Base-by-base conservation (phyloP, 1,140 invertebrate species). In the Neodiprion pinetum region DNA sequence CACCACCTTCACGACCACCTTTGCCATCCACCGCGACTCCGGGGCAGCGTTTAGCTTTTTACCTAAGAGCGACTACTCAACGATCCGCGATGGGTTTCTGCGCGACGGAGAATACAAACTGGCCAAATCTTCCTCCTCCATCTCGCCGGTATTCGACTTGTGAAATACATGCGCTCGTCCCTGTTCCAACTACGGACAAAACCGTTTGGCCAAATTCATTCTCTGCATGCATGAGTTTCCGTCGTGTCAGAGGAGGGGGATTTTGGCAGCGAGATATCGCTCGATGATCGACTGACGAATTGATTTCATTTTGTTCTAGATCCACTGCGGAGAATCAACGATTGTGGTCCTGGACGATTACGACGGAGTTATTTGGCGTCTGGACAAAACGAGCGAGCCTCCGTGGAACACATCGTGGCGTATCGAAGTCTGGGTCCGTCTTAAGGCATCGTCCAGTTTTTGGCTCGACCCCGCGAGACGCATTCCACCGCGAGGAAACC, bases 1-100 rank as follows among this genome's bases (percentile, higher is more conserved):
- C 9, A 14, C n/a, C 53, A 61, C 53, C 53, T 61, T 61, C 53
- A 17, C 53, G 11, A 61, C n/a, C 53, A 12, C n/a, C 53, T 61
- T 17, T 17, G 53, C 28, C 28, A 40, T 40, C 28, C 28, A 40
- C 28, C 28, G 28, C 28, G 28, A 76, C 69, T 73, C 76, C 74
- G 71, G 74, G 73, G 66, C 72, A 61, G 14, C 75, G 76, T 70
- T 77, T 77, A 75, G 73, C 75, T 79, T 79, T 79, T 77, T 79
- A 72, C 74, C 72, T 75, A 76, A 70, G 78, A 77, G 70, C 76
- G 70, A 75, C 67, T 65, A 76, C 71, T 53, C 66, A 53, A 65
- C 74, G 74, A 69, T 69, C 67, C 65, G 70, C 71, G 67, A 74
- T 74, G 75, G 69, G 71, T 73, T 73, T 65, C 73, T 61, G 74